Base-by-base conservation (phyloP, 2,888 invertebrate species). In the Synergus gifuensis region DNA sequence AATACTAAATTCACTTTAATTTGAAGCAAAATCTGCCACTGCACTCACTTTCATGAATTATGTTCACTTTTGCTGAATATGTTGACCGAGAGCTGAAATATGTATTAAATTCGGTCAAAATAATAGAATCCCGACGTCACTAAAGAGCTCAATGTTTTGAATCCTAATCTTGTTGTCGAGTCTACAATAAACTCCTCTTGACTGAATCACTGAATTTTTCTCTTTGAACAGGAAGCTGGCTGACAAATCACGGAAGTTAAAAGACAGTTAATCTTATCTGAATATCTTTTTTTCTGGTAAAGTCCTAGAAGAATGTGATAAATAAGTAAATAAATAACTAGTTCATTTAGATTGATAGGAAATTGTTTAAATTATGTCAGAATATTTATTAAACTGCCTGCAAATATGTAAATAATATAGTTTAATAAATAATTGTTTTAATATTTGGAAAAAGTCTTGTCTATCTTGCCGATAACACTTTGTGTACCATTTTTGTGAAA, bases 181-280 rank as follows among this genome's bases (percentile, higher is more conserved):
- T 54, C 54, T n/a, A 54, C n/a, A 54, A n/a, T 54, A 7, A 36
- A 8, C 54, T 54, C 54, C n/a, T n/a, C 54, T n/a, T 54, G 54
- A n/a, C n/a, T 54, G 54, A n/a, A 54, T 54, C 54, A 54, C n/a
- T 54, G 54, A n/a, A n/a, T 54, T 54, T 54, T 54, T 54, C n/a
- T n/a, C 54, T 54, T 54, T 54, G n/a, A 54, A 54, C 8, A 54
- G 54, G 54, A 54, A 9, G 54, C 54, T 54, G 54, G n/a, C 8
- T 54, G 54, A 54, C 54, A 54, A 54, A 54, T 54, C n/a, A 7
- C 54, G 54, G 54, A 54, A 54, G 54, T n/a, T n/a, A n/a, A 54
- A 8, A 54, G n/a, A 54, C n/a, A n/a, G 54, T 54, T 8, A 54
- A n/a, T n/a, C n/a, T 54, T 54, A 54, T 54, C 54, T 54, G n/a